Base-by-base conservation (phyloP, 2,797 vertebrate genomes). In the Pagetopsis macropterus region DNA sequence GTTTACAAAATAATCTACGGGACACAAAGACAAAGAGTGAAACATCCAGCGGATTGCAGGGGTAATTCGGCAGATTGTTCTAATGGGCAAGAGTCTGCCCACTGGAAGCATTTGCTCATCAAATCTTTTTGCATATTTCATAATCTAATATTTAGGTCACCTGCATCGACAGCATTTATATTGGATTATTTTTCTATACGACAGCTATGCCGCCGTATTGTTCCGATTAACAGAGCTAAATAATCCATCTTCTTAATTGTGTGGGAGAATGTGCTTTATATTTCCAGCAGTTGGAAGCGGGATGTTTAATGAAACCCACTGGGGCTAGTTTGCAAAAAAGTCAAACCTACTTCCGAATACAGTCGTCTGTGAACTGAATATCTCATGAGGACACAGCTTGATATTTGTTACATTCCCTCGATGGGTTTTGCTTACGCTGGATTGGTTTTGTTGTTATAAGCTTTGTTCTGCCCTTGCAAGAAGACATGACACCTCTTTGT, bases 131-230 rank as follows among this genome's bases (percentile, higher is more conserved):
- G 81, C 81, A 84, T 82, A 79, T 85, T 88, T 83, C 52, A 76
- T 75, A 61, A 84, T 83, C 52, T 69, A 65, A 79, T 85, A 92
- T 89, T 80, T 79, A 76, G 87, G 88, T 86, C 85, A 82, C 73
- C 75, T 79, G 71, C 46, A 41, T 31, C 45, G 48, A 66, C 63
- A 44, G 2, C 49, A 67, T 77, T 78, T 76, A 74, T 52, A 68
- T 23, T 56, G 46, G 23, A 58, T 72, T 57, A 41, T 44, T 64
- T 58, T 65, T 52, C 13, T 52, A 49, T 54, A 23, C 43, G 77
- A 55, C 65, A 41, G 49, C 79, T 75, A 61, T 55, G 52, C 19
- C 1, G 6, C 17, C 54, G 68, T 65, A 71, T 81, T 63, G 63
- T 62, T 55, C 60, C 51, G 79, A 65, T 65, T 69, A 87, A 83